Conservation (phyloP, 2,888 invertebrate species). For the Torymus texanus region DNA sequence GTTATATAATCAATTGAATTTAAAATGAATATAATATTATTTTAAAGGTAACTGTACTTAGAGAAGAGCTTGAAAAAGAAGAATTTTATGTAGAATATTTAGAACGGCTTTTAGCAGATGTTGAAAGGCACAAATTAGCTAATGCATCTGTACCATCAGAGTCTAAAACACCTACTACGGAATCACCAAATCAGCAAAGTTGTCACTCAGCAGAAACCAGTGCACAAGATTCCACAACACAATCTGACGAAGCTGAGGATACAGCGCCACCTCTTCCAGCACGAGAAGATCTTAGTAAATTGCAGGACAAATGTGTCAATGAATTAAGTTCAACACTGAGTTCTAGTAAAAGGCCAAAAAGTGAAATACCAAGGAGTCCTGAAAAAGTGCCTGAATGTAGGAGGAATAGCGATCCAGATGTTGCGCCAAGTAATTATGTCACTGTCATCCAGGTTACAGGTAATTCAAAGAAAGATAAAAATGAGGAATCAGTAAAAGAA, state of each 20-base stretch:
- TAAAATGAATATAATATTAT: constrained; percentile 5
- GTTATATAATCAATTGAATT: constrained; percentile 8
- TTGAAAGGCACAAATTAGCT: constrained; percentile 82
- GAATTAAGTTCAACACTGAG: constrained; percentile 72
- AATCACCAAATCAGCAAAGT: constrained; percentile 61
- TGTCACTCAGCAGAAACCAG: constrained; percentile 60
- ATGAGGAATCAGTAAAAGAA: constrained; percentile 77
- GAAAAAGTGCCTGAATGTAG: constrained; percentile 71
- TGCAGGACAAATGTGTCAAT: constrained; percentile 75
- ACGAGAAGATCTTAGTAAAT: constrained; percentile 71
- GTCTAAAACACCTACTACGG: constrained; percentile 71
- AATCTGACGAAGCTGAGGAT: constrained; percentile 62
- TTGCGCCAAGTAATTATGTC: constrained; percentile 81
- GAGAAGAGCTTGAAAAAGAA: constrained; percentile 92
- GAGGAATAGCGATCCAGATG: constrained; percentile 75
- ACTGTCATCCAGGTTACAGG: constrained; percentile 94
- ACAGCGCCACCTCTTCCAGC: constrained; percentile 72
- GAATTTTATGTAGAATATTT: constrained; percentile 93
- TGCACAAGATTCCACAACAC: constrained; percentile 58
- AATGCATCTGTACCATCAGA: constrained; percentile 72
- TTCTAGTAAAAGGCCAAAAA: constrained; percentile 71
- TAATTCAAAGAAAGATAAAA: constrained; percentile 72
- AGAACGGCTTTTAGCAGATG: constrained; percentile 89
- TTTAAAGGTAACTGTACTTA: constrained; percentile 76
- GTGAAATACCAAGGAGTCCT: constrained; percentile 72